A percentile compares a stretch with the other conserved stretches of the same genome.
These are phyloP conservation scores for Orchestia grillus DNA, from an alignment of 1,140 invertebrate genomes.

Conservation along the genomic window DNA sequence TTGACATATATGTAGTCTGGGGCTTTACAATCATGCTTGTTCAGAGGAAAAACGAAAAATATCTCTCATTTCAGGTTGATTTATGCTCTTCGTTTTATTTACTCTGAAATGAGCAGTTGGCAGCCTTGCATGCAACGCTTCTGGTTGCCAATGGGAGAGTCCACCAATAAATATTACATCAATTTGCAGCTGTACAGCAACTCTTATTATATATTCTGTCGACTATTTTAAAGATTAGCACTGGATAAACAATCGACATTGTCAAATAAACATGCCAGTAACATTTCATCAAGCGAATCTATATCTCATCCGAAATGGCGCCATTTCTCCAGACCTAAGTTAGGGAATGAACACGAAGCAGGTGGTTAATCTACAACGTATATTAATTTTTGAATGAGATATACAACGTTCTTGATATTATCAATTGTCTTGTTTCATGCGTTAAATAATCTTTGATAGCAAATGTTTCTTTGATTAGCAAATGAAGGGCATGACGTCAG, in stretches of 20 bases:
- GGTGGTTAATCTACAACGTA: background rate
- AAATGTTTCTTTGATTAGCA: background rate
- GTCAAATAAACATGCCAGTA: background rate
- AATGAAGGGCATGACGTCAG: background rate
- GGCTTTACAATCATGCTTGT: no score
- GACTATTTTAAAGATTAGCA: background rate
- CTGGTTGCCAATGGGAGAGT: background rate
- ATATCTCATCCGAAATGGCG: constrained; percentile 17
- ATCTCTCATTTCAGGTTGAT: no score
- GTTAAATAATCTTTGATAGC: background rate
- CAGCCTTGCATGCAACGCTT: background rate
- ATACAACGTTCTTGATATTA: background rate
- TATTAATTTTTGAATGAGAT: background rate
- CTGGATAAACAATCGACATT: background rate
- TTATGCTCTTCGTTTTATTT: background rate
- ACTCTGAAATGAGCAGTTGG: background rate
- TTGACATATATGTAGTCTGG: background rate
- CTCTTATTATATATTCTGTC: background rate
- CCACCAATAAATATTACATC: background rate
- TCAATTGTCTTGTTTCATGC: background rate
- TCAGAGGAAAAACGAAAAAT: background rate
- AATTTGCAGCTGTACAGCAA: background rate
- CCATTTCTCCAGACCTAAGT: background rate
- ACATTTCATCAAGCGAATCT: background rate
- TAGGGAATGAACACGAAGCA: background rate